Base-by-base conservation (phyloP, 1,140 invertebrate genomes). In the Lepidurus couesii region DNA sequence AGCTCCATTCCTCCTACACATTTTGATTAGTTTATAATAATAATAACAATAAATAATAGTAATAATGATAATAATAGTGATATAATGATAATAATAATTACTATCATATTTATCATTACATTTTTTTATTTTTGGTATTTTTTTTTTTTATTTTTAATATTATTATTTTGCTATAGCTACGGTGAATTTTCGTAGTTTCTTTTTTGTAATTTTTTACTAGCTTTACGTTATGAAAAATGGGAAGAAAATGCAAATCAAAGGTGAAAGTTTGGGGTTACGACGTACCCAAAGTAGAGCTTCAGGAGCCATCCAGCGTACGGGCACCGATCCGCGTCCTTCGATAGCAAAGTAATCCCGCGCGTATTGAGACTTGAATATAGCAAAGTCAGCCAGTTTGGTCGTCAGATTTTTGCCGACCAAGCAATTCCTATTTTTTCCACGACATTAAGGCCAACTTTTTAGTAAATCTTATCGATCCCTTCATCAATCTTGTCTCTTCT, bases 311-410 rank as follows among this genome's bases (percentile, higher is more conserved):
- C 94, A 96, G 45, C 95, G 88, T 77, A 96, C 89, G 0, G 95
- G 94, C 79, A 96, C 84, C 0, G 92, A 90, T 77, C 92, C 90
- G 44, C 90, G 89, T 1, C 92, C 93, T 82, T 94, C 93, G 7
- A 94, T 90, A 82, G 91, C 91, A 84, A 92, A 93, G 85, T 96
- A 96, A 85, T 96, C 94, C 44, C 89, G 88, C 21, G 90, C 88
- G 84, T 95, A 96, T n/a, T 92, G 83, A 86, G 93, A 92, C 82
- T 93, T 92, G 86, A 93, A 93, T 47, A 94, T 95, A 24, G 93
- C 94, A 85, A 96, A 95, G 85, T 96, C 94, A 76, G 93, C 94
- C 81, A 96, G 95, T 87, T 96, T 96, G 79, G 96, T 90, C 80
- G 92, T 90, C 84, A 93, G 94, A 77, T 90, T 90, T 83, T 92